Evolutionary conservation across 2,797 vertebrate species (phyloP), one percentile per base, ranked within the genome.

Genomic region (Mus caroli): DNA sequence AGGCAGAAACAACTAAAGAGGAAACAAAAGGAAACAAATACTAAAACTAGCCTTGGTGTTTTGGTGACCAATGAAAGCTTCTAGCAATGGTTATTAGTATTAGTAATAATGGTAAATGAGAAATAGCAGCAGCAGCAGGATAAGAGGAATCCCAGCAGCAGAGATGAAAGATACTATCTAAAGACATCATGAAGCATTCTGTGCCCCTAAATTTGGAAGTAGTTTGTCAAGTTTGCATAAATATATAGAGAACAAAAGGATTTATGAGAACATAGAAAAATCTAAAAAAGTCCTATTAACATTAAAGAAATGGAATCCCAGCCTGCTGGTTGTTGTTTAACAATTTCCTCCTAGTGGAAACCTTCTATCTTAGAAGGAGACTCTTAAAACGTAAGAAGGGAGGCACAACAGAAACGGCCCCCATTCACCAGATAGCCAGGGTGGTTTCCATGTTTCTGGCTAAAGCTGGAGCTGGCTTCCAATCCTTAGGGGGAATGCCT

Each of bases 401-500:
- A 83, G 37, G 17, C 37, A 31, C 56, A 62, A 78, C 69, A 86
- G 89, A 83, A 87, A 79, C 8, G 69, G 54, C 19, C 13, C 12
- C 19, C n/a, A 3, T 58, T 54, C n/a, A 62, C 40, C 22, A 43
- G 46, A 34, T n/a, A 20, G 26, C 10, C 50, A 9, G n/a, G 50
- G 13, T 0, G 17, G 1, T 24, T 26, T 28, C 7, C 20, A 24
- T 37, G 2, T 0, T 19, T 11, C 17, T 28, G 3, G 4, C 19
- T 11, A 50, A 54, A 12, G 20, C 46, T 24, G 52, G 71, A 71
- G 20, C 24, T 92, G 43, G 40, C 77, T 94, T 90, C 22, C 0
- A 17, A 64, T 83, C 89, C 91, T 64, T 86, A 56, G 69, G 60
- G 78, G 78, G 86, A 34, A 26, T 26, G 3, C 12, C 20, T 14